Evolutionary conservation across 1,140 invertebrate species (phyloP), one percentile per base, ranked within the genome.

Genomic region (Plodia interpunctella): DNA sequence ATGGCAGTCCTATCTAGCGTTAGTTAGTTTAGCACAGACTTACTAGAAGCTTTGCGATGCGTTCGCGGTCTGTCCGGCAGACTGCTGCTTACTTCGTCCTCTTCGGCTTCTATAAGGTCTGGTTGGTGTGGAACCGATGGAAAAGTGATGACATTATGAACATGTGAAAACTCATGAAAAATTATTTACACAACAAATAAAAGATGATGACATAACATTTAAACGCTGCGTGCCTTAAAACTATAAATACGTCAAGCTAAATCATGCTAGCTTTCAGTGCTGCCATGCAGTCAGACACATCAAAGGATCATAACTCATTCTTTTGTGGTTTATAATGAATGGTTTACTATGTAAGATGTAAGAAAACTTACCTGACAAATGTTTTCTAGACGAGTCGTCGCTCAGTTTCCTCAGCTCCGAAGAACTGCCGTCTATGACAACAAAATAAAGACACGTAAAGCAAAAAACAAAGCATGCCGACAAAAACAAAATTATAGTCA

Each of bases 91-190:
- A 90, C 89, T 65, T 85, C 86, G 79, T 90, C 90, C 74, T 91
- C 91, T 64, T 90, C 90, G 38, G 79, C 88, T 76, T 91, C 91
- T 63, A 90, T 82, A 68, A 91, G 87, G 80, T 91, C 90, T 91
- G 86, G 66, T 72, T 68, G 76, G 62, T 20, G 51, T 54, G 56
- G 60, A 66, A 51, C 60, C 71, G 69, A 72, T 72, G 68, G 77
- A 76, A 60, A 77, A 68, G 74, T 79, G 80, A 79, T 79, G n/a
- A n/a, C 66, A 83, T 30, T 60, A 70, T 67, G 62, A 63, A 56
- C 28, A 60, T 65, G 68, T 67, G 66, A 51, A 44, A 44, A 44
- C 13, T 44, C 38, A 44, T 44, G 38, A 44, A 32, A 32, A 32
- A 32, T 32, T 76, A 77, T 81, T 52, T 72, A 77, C 70, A 76